Base-by-base conservation (phyloP, 2,888 invertebrate species). In the Leptodirus hochenwartii region DNA sequence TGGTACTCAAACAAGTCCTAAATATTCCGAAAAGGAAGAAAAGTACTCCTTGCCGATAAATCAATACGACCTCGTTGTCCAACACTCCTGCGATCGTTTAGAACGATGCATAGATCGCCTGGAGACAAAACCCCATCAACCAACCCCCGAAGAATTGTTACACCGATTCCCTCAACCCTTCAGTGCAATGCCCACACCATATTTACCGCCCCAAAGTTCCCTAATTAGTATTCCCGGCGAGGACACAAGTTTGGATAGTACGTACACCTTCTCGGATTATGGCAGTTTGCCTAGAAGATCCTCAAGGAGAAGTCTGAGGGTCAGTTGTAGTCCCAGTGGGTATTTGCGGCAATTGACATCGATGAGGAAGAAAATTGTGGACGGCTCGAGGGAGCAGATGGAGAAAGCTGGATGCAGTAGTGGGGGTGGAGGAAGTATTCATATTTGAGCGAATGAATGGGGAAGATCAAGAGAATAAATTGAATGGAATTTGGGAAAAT, bases 321-420 rank as follows among this genome's bases (percentile, higher is more conserved):
- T 47, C 4, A 43, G 44, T 20, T 50, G 47, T 27, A 56, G 50
- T 41, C 69, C 69, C 2, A 67, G 62, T 31, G 61, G 63, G 35
- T 69, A 66, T 50, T 47, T 69, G 33, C 61, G 59, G 39, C 64
- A 69, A 46, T 54, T 70, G 36, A 62, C 67, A 8, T 53, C 58
- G 31, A 50, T 68, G 48, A 53, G 69, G 39, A 56, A 58, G 41
- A 60, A 67, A 39, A 57, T 65, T 11, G 57, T 69, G 0, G 59
- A 59, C 43, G 54, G 53, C n/a, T 58, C 63, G 26, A 56, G 57
- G 37, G 60, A 62, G n/a, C n/a, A n/a, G n/a, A n/a, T n/a, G n/a
- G n/a, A n/a, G n/a, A n/a, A n/a, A n/a, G n/a, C n/a, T n/a, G n/a
- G n/a, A n/a, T n/a, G n/a, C n/a, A n/a, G n/a, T n/a, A n/a, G n/a